phyloP scores from a whole-genome alignment of 64 coral and sea anemone genomes.

The Pocillopora verrucosa region DNA sequence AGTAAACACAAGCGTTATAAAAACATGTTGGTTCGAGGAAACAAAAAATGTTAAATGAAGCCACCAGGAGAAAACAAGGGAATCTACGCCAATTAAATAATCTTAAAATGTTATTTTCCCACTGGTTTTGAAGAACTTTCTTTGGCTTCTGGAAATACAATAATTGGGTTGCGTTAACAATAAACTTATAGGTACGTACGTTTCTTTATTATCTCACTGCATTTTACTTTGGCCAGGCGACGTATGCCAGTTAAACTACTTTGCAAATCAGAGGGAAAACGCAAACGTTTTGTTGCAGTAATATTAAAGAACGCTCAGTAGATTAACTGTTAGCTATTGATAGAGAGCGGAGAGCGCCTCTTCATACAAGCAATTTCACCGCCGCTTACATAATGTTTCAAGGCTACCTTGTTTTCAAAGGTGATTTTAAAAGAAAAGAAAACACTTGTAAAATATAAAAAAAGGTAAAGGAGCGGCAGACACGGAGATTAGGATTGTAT shows the following conservation, averaged over 20 bases:
- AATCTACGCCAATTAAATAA: too few relatives aligned
- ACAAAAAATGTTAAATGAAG: neutral
- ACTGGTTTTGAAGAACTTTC: too few relatives aligned
- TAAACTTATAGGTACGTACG: neutral
- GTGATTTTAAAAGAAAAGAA: neutral
- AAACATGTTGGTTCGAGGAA: neutral
- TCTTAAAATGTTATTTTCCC: too few relatives aligned
- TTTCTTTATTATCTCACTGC: neutral
- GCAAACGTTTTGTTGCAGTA: neutral
- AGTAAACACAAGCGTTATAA: neutral
- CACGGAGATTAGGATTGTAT: neutral
- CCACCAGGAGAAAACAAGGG: neutral
- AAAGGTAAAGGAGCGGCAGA: too few relatives aligned
- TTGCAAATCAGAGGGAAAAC: neutral
- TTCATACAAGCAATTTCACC: neutral
- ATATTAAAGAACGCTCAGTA: neutral
- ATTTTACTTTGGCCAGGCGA: neutral
- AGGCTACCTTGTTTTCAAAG: neutral
- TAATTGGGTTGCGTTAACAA: too few relatives aligned
- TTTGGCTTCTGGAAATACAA: too few relatives aligned
- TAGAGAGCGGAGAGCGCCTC: neutral
- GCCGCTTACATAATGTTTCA: neutral
- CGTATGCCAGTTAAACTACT: neutral
- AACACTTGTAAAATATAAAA: too few relatives aligned
- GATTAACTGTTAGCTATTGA: neutral